Evolutionary conservation across 2,888 invertebrate genomes (phyloP), one percentile per base, ranked within the genome.

Genomic region (Aporophyla lueneburgensis): DNA sequence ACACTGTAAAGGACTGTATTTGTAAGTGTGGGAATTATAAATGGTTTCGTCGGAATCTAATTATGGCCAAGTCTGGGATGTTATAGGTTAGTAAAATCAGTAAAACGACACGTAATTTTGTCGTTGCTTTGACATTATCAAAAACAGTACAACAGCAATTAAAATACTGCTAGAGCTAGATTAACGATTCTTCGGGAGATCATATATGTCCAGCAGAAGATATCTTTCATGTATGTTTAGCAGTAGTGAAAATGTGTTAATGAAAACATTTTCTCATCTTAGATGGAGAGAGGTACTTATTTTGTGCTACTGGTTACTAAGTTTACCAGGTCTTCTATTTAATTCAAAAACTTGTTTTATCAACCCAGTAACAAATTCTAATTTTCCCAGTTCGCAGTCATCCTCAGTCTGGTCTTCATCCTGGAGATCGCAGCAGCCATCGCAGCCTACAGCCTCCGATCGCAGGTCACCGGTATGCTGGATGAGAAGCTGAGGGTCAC

Each of bases 351-450:
- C 16, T 5, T 16, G 19, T 24, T 7, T 58, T 19, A 58, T 19
- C 9, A 40, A 24, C 7, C 49, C 7, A n/a, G 2, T 63, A 51
- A 59, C 5, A 24, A 16, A 9, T 3, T 33, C n/a, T 27, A 12
- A 49, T 66, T 76, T 72, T 69, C 58, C 65, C 91, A 99, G 99
- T 99, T 99, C 93, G 98, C 98, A 86, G 97, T 98, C 14, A 97
- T 98, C 79, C 96, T 99, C 86, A 96, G 97, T 77, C 86, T 98
- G 80, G 98, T 99, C 76, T 98, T 99, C 92, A 96, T 99, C 56
- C 92, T 98, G 90, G 98, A 99, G 96, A 94, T 99, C 40, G 97
- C 98, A 0, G 98, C 98, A 10, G 98, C 98, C 61, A 98, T 99
- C 87, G 97, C 98, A 0, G 98, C 98, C 10, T 98, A 98, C 97